Evolutionary conservation across 2,113 vertebrate genomes (phyloP).

Genomic region (Vidua macroura): DNA sequence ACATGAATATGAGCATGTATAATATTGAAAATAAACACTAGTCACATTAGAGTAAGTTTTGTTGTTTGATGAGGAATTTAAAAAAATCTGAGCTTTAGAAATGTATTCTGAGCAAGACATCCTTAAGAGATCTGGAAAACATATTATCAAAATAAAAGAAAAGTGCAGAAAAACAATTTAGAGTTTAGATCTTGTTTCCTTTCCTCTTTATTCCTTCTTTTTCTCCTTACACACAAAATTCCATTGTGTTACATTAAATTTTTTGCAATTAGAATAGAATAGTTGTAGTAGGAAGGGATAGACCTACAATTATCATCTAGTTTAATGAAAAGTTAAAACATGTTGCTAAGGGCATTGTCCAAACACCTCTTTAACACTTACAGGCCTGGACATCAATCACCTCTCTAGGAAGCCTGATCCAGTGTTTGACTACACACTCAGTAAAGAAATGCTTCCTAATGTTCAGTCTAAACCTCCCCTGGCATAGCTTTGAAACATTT

Average conservation of each 20-base stretch:
- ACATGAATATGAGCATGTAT: not conserved
- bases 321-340: not conserved
- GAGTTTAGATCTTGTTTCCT: not conserved
- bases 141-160: not conserved
- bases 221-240: not conserved
- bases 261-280: not conserved
- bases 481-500: not conserved
- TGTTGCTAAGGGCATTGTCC: not conserved
- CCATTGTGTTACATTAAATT: not conserved
- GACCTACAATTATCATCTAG: not conserved
- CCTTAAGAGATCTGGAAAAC: not conserved
- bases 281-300: not conserved
- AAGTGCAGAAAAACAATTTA: not conserved
- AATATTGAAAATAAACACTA: not conserved
- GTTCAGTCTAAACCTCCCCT: not conserved
- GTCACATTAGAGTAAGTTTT: not conserved
- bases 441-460: not conserved
- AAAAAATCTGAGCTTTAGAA: not conserved
- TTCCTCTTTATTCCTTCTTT: not conserved
- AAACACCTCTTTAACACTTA: not conserved
- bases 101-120: not conserved
- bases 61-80: not conserved
- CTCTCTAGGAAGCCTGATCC: not conserved
- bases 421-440: not conserved
- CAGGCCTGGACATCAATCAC: rapidly evolving